Conservation (phyloP, 1,140 invertebrate genomes). For the Ips nitidus region DNA sequence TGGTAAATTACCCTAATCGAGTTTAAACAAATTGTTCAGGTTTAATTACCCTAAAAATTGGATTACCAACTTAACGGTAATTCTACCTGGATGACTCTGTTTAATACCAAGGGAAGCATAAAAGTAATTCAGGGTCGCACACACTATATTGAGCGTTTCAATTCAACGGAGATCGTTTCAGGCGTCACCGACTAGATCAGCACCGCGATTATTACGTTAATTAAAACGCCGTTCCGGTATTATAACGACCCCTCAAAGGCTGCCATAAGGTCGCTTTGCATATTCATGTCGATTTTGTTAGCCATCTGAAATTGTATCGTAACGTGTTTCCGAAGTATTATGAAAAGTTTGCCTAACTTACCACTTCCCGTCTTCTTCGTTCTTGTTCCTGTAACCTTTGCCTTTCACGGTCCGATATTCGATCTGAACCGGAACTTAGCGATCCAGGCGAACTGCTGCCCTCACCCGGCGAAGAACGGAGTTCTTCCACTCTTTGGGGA, state of each 20-base stretch:
- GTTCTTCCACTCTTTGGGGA: conserved; percentile 49
- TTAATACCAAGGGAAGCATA: too few relatives aligned
- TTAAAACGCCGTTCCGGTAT: conserved; percentile 36
- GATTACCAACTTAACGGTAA: too few relatives aligned
- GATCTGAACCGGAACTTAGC: conserved; percentile 65
- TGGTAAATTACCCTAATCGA: too few relatives aligned
- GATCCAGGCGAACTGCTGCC: conserved; percentile 57
- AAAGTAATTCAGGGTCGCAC: too few relatives aligned
- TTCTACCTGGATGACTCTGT: too few relatives aligned
- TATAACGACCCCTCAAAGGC: conserved; percentile 94
- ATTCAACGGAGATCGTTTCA: too few relatives aligned
- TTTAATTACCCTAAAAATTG: too few relatives aligned
- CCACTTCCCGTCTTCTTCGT: conserved; percentile 85
- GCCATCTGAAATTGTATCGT: conserved; percentile 77
- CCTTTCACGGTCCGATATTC: conserved; percentile 74
- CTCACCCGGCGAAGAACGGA: conserved; percentile 48
- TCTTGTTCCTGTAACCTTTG: conserved; percentile 85
- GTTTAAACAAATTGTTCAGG: too few relatives aligned
- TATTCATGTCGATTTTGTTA: conserved; percentile 96
- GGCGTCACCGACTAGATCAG: too few relatives aligned
- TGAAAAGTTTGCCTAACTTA: conserved; percentile 59
- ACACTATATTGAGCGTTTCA: too few relatives aligned
- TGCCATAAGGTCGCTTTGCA: conserved; percentile 97
- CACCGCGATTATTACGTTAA: too few relatives aligned
- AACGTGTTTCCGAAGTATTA: too few relatives aligned